Evolutionary conservation across 2,888 invertebrate species (phyloP).

Genomic region (Melanostoma mellinum): DNA sequence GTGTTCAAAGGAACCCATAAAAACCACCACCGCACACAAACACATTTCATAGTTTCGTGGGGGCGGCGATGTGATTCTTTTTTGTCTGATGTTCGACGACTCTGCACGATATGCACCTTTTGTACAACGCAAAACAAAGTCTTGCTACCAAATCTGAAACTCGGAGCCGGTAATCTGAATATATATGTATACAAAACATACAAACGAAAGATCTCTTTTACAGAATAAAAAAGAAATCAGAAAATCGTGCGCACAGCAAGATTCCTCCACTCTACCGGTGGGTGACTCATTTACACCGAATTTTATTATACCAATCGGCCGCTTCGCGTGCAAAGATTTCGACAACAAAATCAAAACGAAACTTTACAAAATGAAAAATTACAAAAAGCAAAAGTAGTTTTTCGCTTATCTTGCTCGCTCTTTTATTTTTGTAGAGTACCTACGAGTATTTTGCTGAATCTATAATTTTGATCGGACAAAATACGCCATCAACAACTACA

Average conservation of each 20-base stretch:
- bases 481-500: conserved; percentile 7
- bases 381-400: conserved; percentile 20
- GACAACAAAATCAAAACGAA: conserved; percentile 3
- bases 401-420: background rate
- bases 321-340: background rate
- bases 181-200: background rate
- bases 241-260: conserved; percentile 21
- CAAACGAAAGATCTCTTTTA: conserved; percentile 15
- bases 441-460: conserved; percentile 5
- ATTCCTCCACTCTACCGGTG: background rate
- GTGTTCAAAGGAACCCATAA: conserved; percentile 59
- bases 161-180: conserved; percentile 2
- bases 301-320: background rate
- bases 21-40: conserved; percentile 6
- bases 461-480: conserved; percentile 20
- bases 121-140: conserved; percentile 3
- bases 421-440: background rate
- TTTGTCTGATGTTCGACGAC: background rate
- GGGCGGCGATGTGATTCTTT: conserved; percentile 15
- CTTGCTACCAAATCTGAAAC: conserved; percentile 4
- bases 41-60: conserved; percentile 12
- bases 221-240: background rate
- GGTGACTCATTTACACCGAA: conserved; percentile 30
- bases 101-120: conserved; percentile 33
- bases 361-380: background rate